Conservation (phyloP, 2,113 vertebrate genomes). For the Erythrocercus mccallii region DNA sequence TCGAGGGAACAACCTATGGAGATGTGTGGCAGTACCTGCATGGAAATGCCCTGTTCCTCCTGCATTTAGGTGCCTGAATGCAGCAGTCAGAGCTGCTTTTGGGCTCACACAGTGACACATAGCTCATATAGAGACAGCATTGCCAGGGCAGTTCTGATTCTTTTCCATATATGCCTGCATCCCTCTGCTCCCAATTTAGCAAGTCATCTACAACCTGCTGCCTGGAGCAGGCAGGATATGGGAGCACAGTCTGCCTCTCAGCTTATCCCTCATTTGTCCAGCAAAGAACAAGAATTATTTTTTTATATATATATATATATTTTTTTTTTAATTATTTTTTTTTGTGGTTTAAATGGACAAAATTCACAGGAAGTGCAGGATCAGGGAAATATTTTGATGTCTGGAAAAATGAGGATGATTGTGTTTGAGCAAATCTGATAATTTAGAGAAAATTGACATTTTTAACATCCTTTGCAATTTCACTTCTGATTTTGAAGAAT, state of each 20-base stretch:
- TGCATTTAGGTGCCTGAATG: background rate
- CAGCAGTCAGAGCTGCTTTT: background rate
- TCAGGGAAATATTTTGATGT: background rate
- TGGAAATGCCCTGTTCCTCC: background rate
- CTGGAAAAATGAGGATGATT: background rate
- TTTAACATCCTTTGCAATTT: background rate
- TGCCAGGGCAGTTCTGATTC: background rate
- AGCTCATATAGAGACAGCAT: rapidly evolving
- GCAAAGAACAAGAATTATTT: background rate
- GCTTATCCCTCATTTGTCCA: background rate
- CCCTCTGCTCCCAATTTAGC: background rate
- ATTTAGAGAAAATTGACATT: background rate
- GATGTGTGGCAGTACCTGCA: background rate
- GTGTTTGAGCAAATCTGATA: background rate
- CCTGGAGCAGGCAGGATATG: background rate
- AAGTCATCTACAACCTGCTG: background rate
- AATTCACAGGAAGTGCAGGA: background rate
- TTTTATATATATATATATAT: too few relatives aligned
- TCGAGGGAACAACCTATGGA: rapidly evolving
- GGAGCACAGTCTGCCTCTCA: background rate
- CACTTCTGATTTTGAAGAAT: background rate
- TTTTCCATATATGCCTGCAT: rapidly evolving
- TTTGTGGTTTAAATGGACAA: background rate
- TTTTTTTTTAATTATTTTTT: too few relatives aligned
- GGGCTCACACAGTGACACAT: background rate